Base-by-base conservation (phyloP, 2,888 invertebrate species). In the Phasia obesa region DNA sequence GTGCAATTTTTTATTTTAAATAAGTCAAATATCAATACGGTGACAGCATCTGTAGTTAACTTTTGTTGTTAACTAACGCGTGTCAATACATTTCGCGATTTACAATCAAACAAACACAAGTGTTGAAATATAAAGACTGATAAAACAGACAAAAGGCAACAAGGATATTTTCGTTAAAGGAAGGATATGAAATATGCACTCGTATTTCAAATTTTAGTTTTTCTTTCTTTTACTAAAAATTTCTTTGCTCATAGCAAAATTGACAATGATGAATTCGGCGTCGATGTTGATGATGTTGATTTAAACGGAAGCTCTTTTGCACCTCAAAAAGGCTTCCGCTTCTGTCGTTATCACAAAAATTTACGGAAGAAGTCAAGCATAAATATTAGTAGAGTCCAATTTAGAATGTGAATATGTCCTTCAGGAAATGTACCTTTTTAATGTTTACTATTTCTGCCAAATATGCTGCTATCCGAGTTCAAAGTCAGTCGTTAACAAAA, bases 221-320 rank as follows among this genome's bases (percentile, higher is more conserved):
- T 62, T 73, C 21, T 17, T 19, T 42, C 15, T 19, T 44, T 69
- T 35, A 35, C 31, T 35, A 53, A 35, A 47, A 38, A 76, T 60
- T 64, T 49, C 38, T 23, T 9, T 21, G 25, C 27, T 59, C 25
- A 35, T 13, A 62, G 35, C 67, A 23, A 51, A 25, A 38, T 38
- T 51, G 77, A 65, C 44, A 62, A 60, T 76, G 84, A 75, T 80
- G 84, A 81, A 81, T 82, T 69, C 84, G 67, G 81, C 55, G 85
- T 19, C 62, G 42, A 49, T 49, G n/a, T 11, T 27, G 15, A 31
- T 65, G 69, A 77, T 82, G 79, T 78, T 88, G 88, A 88, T 88
- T 88, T 87, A 85, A 88, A 87, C 89, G 89, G 90, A 89, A 89
- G 89, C 88, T 88, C 88, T 87, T 89, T 89, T 89, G 88, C 89